These are phyloP conservation scores for Drosophila eohydei DNA, from an alignment of 2,888 invertebrate species.

Conservation along the genomic window DNA sequence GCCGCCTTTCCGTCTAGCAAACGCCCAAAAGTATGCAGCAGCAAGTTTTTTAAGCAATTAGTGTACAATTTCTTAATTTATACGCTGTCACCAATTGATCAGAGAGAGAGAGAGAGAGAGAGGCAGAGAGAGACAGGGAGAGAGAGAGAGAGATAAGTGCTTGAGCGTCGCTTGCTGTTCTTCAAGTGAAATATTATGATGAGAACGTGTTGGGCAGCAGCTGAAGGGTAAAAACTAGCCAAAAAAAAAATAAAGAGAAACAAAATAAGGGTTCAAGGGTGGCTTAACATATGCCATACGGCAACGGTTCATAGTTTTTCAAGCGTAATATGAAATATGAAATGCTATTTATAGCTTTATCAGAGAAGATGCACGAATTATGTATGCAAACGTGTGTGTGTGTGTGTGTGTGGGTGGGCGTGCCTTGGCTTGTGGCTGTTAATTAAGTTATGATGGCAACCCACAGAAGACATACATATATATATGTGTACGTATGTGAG, in stretches of 20 bases:
- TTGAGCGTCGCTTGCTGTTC: conserved; percentile 8
- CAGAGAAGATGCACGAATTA: conserved; percentile 40
- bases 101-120: conserved; percentile 18
- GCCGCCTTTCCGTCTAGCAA: conserved; percentile 45
- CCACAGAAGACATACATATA: conserved; percentile 52
- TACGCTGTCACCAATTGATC: conserved; percentile 83
- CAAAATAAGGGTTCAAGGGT: conserved; percentile 53
- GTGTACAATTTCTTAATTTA: conserved; percentile 84
- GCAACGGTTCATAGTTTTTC: conserved; percentile 62
- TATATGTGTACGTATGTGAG: conserved; percentile 9
- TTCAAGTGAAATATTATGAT: conserved; percentile 74
- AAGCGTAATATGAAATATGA: conserved; percentile 58
- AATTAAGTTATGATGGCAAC: conserved; percentile 80
- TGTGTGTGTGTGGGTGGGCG: conserved; percentile 12
- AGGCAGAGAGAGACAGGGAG: conserved; percentile 9
- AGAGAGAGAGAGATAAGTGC: conserved; percentile 17
- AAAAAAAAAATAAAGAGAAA: not conserved
- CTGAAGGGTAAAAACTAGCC: conserved; percentile 28
- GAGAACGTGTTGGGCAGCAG: conserved; percentile 65
- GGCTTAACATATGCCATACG: conserved; percentile 67
- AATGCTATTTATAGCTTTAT: conserved; percentile 73
- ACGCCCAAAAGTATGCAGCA: conserved; percentile 71
- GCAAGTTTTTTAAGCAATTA: conserved; percentile 81
- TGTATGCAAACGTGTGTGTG: conserved; percentile 4
- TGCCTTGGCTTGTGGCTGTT: conserved; percentile 70